Base-by-base conservation (phyloP, 1,140 invertebrate genomes). In the Uloborus diversus region DNA sequence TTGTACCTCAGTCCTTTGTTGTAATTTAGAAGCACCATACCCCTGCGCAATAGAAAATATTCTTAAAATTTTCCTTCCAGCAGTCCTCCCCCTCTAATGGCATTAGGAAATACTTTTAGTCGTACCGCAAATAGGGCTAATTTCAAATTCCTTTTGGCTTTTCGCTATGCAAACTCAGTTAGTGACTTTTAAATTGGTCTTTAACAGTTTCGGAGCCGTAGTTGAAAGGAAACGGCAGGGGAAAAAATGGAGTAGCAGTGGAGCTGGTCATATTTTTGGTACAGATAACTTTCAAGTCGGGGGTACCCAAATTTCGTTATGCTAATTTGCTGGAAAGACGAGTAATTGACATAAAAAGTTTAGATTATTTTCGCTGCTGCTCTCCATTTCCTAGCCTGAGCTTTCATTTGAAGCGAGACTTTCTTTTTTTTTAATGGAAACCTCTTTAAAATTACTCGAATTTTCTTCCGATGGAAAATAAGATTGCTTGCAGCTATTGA, bases 261-360 rank as follows among this genome's bases (percentile, higher is more conserved):
- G n/a, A 59, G 11, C 17, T 11, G 7, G 9, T 5, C 25, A 23
- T 28, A 59, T 30, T 27, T 30, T 30, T 7, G 17, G 30, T 9
- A n/a, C 56, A 28, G 56, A 42, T 66, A 47, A 27, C 64, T 66
- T 66, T 66, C 37, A 42, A 49, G 49, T 69, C 66, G 27, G 14
- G 59, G 32, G 4, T 49, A 27, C 33, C 20, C 57, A 62, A 73
- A 73, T 30, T 73, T 37, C 35, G 57, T 73, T 73, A 73, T 73
- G 70, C 28, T 73, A 73, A 73, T 73, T 73, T 23, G 3, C 9
- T 27, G 70, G 27, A 73, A 62, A 62, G 56, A 27, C 35, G 56
- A 11, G 37, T 73, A 73, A 73, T 73, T 73, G 70, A 35, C 61
- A 73, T 73, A 73, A 73, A 73, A 73, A 73, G 70, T 73, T 73